These are phyloP conservation scores for Toxotes lorentzi DNA, from an alignment of 2,797 vertebrate species.

Conservation along the genomic window DNA sequence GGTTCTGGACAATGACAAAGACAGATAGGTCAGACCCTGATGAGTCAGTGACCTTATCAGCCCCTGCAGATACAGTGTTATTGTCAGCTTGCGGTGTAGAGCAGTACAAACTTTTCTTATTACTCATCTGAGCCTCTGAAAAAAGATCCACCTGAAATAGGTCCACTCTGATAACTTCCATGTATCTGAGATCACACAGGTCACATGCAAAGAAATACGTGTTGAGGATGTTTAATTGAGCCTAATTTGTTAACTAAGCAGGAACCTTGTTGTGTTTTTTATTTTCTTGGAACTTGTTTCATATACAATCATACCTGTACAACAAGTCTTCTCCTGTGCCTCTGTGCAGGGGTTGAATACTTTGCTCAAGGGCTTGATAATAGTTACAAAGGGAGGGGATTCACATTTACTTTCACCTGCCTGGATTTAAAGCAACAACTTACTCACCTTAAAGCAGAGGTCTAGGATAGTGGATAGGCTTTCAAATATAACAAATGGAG, in stretches of 20 bases:
- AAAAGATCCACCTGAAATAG: not conserved
- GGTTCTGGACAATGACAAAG: not conserved
- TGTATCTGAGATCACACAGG: not conserved
- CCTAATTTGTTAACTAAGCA: not conserved
- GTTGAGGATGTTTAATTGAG: not conserved
- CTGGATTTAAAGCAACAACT: not conserved
- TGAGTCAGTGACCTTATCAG: slow-evolving; percentile 12
- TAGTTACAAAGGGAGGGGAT: not conserved
- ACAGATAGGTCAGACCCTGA: slow-evolving; percentile 9
- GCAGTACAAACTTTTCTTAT: slow-evolving; percentile 8
- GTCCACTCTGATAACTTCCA: not conserved
- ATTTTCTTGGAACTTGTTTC: not conserved
- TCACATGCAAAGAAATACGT: not conserved
- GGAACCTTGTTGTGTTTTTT: not conserved
- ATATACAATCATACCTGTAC: not conserved
- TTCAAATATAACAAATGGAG: no score
- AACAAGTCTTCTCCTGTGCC: slow-evolving; percentile 35
- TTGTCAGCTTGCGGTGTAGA: not conserved
- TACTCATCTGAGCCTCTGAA: slow-evolving; percentile 1
- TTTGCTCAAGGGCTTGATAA: slow-evolving; percentile 21
- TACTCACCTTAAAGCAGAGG: not conserved
- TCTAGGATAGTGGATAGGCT: not conserved
- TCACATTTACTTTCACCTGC: not conserved
- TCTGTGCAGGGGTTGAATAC: slow-evolving; percentile 15
- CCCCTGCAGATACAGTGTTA: slow-evolving; percentile 5